A percentile compares a stretch with the other conserved stretches of the same genome.
These are phyloP conservation scores for Gallinago media DNA, from an alignment of 2,113 vertebrate genomes.

Conservation along the genomic window DNA sequence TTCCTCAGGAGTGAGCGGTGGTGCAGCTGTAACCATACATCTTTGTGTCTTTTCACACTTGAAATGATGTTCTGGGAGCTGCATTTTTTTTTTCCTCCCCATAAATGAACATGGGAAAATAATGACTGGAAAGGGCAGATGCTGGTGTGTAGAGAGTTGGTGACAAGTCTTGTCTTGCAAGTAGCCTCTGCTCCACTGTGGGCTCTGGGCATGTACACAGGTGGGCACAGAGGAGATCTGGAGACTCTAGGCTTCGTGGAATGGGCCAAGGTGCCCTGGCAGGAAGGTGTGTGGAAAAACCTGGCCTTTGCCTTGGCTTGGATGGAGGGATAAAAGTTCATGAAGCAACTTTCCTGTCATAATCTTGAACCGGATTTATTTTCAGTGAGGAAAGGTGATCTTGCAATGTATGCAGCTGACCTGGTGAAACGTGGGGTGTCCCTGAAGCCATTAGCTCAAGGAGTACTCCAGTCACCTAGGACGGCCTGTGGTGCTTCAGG, in stretches of 20 bases:
- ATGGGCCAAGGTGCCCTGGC: not conserved
- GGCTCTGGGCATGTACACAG: accelerated
- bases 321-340: not conserved
- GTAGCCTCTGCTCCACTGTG: not conserved
- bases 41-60: not conserved
- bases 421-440: not conserved
- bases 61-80: not conserved
- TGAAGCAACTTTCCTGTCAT: accelerated
- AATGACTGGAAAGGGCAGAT: not conserved
- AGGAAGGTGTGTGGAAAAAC: not conserved
- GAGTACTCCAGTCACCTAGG: not conserved
- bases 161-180: not conserved
- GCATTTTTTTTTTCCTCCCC: not conserved
- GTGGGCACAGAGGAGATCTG: not conserved
- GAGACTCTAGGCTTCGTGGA: not conserved
- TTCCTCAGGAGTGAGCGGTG: not conserved
- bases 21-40: accelerated
- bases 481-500: not conserved
- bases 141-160: not conserved
- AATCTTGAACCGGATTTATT: not conserved
- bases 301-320: not conserved
- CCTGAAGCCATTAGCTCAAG: not conserved
- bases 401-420: not conserved
- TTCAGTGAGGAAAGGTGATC: not conserved
- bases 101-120: not conserved